Base-by-base conservation (phyloP, 1,140 invertebrate genomes). In the Bombus vancouverensis region DNA sequence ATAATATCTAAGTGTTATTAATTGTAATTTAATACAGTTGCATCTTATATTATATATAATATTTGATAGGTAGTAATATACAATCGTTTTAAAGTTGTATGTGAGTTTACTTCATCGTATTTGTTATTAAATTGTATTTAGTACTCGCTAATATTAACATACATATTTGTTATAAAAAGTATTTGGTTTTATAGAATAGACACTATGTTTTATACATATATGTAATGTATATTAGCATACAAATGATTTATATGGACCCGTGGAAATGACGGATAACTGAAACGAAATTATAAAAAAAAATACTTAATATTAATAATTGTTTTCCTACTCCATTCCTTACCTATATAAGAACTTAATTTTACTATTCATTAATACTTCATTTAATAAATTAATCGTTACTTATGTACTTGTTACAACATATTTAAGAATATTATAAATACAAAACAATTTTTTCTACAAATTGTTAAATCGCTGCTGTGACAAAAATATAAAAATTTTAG, bases 171-270 rank as follows among this genome's bases (percentile, higher is more conserved):
- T 85, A 47, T 84, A 44, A 71, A 84, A n/a, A 32, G n/a, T 53
- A 32, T 66, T 80, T 22, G 39, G 6, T 70, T 70, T 78, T 37
- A 22, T 80, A 53, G 32, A 32, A 37, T 32, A 73, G 68, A 65
- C 22, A 74, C 34, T 81, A 72, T 85, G 42, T 85, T 72, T 84
- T 85, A 65, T 85, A 74, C 47, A 68, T 62, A 42, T 77, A 73
- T 44, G 25, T 12, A n/a, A 73, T 73, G n/a, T 39, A 57, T 83
- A 77, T 65, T 80, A 80, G 68, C 39, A 22, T 34, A 79, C 3
- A 71, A 72, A 65, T 80, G 18, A 72, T 85, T 85, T 80, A 85
- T 80, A 80, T 70, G 66, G 0, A 68, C 32, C 37, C 32, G 47
- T 73, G 44, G 8, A 53, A 65, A 66, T n/a, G 15, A 37, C 59